phyloP scores from a whole-genome alignment of 23 tunicate genomes.

The Ascidia mentula region DNA sequence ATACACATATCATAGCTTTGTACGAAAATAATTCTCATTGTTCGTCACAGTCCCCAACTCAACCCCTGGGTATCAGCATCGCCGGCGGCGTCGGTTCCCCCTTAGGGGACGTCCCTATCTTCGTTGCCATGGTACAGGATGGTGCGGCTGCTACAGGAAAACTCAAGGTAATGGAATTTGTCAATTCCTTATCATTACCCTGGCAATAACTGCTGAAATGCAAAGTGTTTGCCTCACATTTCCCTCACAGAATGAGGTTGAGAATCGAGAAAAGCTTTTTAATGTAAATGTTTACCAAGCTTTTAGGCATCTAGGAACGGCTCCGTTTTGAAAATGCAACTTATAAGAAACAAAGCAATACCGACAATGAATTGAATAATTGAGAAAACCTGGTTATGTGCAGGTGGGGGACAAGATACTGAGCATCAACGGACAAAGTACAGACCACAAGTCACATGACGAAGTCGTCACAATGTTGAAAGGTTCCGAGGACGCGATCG shows the following conservation, averaged over 20 bases:
- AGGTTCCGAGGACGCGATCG: constrained; percentile 55
- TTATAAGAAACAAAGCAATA: too few relatives aligned
- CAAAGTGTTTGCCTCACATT: too few relatives aligned
- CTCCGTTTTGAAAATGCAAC: too few relatives aligned
- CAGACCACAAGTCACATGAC: constrained; percentile 84
- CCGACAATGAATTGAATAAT: too few relatives aligned
- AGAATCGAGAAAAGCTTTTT: too few relatives aligned
- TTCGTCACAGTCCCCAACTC: constrained; percentile 36
- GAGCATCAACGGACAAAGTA: constrained; percentile 90
- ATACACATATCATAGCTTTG: too few relatives aligned
- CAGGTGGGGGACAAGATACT: constrained; percentile 79
- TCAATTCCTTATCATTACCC: background rate
- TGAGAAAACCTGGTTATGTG: background rate
- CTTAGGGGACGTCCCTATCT: constrained; percentile 96
- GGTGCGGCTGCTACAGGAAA: constrained; percentile 68
- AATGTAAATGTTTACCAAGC: too few relatives aligned
- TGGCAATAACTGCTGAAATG: too few relatives aligned
- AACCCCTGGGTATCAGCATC: constrained; percentile 93
- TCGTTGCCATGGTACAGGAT: constrained; percentile 81
- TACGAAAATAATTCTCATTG: too few relatives aligned
- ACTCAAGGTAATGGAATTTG: constrained; percentile 37
- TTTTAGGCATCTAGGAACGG: too few relatives aligned
- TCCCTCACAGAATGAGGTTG: too few relatives aligned
- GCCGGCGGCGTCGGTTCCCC: constrained; percentile 98
- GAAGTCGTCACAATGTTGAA: constrained; percentile 89